Evolutionary conservation across 2,797 vertebrate genomes (phyloP).

Genomic region (Poeciliopsis gracilis): DNA sequence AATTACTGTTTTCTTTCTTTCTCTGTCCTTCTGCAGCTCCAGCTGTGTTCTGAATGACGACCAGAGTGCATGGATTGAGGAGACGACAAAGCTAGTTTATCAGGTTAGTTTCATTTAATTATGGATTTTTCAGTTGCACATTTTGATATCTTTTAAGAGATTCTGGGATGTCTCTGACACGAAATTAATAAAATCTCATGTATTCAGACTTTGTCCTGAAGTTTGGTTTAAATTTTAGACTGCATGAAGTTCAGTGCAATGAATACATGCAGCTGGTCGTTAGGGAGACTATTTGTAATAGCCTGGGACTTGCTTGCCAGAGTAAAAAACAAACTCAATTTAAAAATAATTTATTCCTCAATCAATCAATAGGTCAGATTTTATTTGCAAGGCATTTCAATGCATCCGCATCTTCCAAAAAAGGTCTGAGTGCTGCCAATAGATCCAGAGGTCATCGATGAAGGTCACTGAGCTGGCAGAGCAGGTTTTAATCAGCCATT

Average conservation of each 20-base stretch:
- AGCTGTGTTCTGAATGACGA: slow-evolving; percentile 93
- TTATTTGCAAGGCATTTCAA: too few relatives aligned
- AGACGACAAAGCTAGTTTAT: slow-evolving; percentile 95
- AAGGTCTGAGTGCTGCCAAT: too few relatives aligned
- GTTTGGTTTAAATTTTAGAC: background rate
- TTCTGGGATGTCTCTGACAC: background rate
- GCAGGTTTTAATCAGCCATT: too few relatives aligned
- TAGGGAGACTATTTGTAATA: background rate
- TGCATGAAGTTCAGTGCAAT: background rate
- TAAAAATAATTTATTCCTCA: too few relatives aligned
- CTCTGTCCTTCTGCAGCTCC: slow-evolving; percentile 80
- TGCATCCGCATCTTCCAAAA: too few relatives aligned
- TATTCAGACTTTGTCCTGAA: background rate
- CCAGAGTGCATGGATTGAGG: slow-evolving; percentile 95
- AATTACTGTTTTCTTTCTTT: background rate
- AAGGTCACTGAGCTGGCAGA: too few relatives aligned
- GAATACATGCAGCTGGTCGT: background rate
- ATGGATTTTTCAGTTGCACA: background rate
- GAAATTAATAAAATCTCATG: background rate
- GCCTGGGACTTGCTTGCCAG: too few relatives aligned
- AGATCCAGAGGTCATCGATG: too few relatives aligned
- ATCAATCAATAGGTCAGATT: too few relatives aligned
- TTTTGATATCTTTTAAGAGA: background rate
- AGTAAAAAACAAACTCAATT: too few relatives aligned
- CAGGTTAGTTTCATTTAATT: slow-evolving; percentile 83